Evolutionary conservation across 2,797 vertebrate species (phyloP), one percentile per base, ranked within the genome.

Genomic region (Poecilia gillii): DNA sequence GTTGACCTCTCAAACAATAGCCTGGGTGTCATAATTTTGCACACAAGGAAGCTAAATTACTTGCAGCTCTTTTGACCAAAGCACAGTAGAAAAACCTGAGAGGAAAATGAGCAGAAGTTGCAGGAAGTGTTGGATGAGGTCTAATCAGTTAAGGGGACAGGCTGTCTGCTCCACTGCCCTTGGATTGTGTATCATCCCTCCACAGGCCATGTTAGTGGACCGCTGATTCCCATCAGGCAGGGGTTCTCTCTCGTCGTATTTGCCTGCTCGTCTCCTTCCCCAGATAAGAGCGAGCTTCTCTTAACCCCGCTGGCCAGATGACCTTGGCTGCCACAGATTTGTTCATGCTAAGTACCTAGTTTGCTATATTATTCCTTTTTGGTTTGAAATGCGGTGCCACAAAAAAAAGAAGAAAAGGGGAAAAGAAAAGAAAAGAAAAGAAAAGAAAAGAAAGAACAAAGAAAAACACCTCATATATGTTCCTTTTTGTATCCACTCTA

Each of bases 161-260:
- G 81, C 68, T 85, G 79, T 88, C 88, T 91, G 82, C 85, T 86
- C 78, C 70, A 70, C 77, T 87, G 87, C 86, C 90, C 87, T 92
- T 93, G 91, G 88, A 80, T 73, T 87, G 82, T 86, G 83, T 89
- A 89, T 87, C 88, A 90, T 91, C 77, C 57, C 78, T 87, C 87
- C 80, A 84, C 87, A 89, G 80, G 79, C 87, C 75, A 79, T 85
- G 91, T 82, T 87, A 83, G 87, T 81, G 74, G 81, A 88, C 85
- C 81, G 87, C 92, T 89, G 93, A 95, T 96, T 94, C 92, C 88
- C 92, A 93, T 95, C 93, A 93, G 87, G 88, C 81, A 11, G 80
- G 82, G 87, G 87, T 92, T 86, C 90, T 93, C 89, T 91, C 80
- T 87, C 72, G 55, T 87, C 55, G 53, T 84, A 86, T 88, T 82